Evolutionary conservation across 2,888 invertebrate species (phyloP), one percentile per base, ranked within the genome.

Genomic region (Hypercompe scribonia): DNA sequence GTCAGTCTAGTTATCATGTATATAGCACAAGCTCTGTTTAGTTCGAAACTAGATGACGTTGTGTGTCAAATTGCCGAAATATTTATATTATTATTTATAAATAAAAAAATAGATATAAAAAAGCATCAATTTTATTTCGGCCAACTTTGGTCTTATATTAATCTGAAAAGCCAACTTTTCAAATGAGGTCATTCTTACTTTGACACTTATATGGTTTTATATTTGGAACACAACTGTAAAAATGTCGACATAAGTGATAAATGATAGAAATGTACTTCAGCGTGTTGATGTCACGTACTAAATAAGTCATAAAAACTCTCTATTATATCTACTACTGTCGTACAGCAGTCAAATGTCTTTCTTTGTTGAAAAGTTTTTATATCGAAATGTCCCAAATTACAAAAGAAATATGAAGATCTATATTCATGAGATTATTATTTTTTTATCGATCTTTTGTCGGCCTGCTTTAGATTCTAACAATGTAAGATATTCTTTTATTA

Each of bases 221-320:
- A 71, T 58, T 71, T 72, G 58, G 67, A 11, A 58, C 46, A 42
- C 61, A 67, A 46, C 67, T 63, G 63, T 72, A 72, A 67, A 68
- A 72, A 28, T 18, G 67, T 63, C 72, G 46, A 46, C 61, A 18
- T 61, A 67, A 24, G 34, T 72, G 72, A 72, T 63, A 72, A 72
- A 72, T 72, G 67, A 68, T 58, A 67, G 34, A 63, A 42, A 34
- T 61, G 66, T 67, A 63, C 67, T 69, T 21, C 21, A 69, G 69
- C 36, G 18, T 28, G 39, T 34, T 61, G 63, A 42, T 54, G 67
- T 72, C 71, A 72, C 72, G 67, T 67, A 54, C 61, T 42, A 61
- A n/a, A 61, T 28, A 67, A 31, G 42, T 68, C 68, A 68, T 68
- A 58, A 68, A 65, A 65, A 54, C 34, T 65, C 36, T 42, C 42